Evolutionary conservation across 1,140 invertebrate genomes (phyloP).

Genomic region (Drosophila bocki): DNA sequence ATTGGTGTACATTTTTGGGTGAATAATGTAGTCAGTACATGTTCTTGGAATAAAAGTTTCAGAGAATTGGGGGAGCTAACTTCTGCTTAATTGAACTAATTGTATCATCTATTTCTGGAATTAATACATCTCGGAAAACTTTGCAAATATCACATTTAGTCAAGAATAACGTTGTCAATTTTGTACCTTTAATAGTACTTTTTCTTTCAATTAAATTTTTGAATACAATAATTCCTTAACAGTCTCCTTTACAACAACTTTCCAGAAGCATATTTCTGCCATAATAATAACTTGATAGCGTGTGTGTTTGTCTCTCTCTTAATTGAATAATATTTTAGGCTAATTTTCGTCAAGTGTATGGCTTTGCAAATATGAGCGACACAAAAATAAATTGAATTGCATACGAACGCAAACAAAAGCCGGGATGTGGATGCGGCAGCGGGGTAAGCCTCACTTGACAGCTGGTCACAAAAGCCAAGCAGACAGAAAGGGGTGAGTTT

Average conservation of each 20-base stretch:
- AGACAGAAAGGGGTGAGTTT: constrained; percentile 13
- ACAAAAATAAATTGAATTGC: constrained; percentile 79
- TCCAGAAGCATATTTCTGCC: no score
- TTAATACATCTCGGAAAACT: no score
- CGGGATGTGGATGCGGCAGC: constrained; percentile 2
- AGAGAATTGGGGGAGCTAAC: not conserved
- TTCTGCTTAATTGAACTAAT: not conserved
- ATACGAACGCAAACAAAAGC: constrained; percentile 46
- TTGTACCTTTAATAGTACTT: no score
- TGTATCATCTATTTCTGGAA: not conserved
- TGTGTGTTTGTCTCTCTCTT: no score
- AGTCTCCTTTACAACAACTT: no score
- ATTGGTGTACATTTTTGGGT: not conserved
- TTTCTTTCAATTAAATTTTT: no score
- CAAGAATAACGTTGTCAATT: no score
- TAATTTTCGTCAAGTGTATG: constrained; percentile 23
- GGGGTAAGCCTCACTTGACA: constrained; percentile 63
- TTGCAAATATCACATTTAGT: no score
- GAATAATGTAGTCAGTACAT: not conserved
- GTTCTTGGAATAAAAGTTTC: not conserved
- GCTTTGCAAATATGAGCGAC: constrained; percentile 46
- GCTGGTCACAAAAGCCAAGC: constrained; percentile 68
- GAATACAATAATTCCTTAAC: no score
- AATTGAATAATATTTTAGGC: not conserved
- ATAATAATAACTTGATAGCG: not conserved